Evolutionary conservation across 2,888 invertebrate genomes (phyloP).

Genomic region (Nephrotoma appendiculata): DNA sequence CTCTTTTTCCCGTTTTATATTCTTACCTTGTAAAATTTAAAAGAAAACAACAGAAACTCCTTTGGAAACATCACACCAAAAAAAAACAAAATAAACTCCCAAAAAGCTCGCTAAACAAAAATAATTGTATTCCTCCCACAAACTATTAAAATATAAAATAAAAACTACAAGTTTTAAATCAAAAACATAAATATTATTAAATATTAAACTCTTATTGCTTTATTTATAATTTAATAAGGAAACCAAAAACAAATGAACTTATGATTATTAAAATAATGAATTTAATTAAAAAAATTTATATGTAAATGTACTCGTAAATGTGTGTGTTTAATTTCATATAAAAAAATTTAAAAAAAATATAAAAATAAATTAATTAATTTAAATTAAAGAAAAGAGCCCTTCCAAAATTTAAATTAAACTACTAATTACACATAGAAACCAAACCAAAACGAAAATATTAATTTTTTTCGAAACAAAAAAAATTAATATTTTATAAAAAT

Average conservation of each 20-base stretch:
- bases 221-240: background rate
- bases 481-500: background rate
- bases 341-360: background rate
- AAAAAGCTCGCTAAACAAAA: background rate
- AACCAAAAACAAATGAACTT: background rate
- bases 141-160: background rate
- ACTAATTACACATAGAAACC: background rate
- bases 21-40: background rate
- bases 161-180: background rate
- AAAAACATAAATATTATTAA: background rate
- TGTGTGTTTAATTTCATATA: background rate
- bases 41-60: background rate
- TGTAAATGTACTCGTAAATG: background rate
- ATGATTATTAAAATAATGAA: background rate
- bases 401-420: slow-evolving; percentile 1
- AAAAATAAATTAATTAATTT: background rate
- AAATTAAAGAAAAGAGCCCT: background rate
- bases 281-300: background rate
- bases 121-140: background rate
- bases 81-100: background rate
- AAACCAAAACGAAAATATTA: background rate
- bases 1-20: background rate
- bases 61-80: background rate
- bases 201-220: background rate
- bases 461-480: background rate